Evolutionary conservation across 2,797 vertebrate genomes (phyloP), one percentile per base, ranked within the genome.

Genomic region (Argyrosomus regius): DNA sequence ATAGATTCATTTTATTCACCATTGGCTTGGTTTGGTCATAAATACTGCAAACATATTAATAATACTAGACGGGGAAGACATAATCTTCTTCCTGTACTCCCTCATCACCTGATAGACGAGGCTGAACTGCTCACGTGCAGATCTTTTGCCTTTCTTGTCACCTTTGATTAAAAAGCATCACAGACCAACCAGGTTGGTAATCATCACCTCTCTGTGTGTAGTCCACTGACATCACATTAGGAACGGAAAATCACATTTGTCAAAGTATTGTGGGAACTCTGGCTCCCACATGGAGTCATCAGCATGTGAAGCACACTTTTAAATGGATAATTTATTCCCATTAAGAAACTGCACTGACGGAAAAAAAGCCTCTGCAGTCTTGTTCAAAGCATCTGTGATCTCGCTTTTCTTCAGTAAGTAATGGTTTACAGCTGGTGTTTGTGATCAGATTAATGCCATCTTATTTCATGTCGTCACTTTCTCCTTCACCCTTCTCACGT

Each of bases 241-340:
- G 20, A 43, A 11, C 22, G 14, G 10, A 64, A 63, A 67, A 54
- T 31, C 10, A 20, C 35, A 45, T 61, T 57, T 52, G 62, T 50
- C 18, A 22, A 5, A 61, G 28, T 26, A 49, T 54, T 77, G 48
- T 69, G n/a, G 43, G 43, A 28, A 49, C 56, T 65, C 31, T 22
- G 12, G 16, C 66, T 71, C 31, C 58, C 53, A 39, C 53, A 45
- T 61, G 58, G 58, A 75, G 5, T 61, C 56, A 62, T 52, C 57
- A 50, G 41, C 57, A 79, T 50, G 66, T 49, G 57, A 59, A 71
- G 48, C 57, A 54, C 9, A 71, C 16, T 71, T 66, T 77, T 59
- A 64, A 75, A 81, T 41, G 62, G 75, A 64, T 81, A 56, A 83
- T 83, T 81, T 57, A 72, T 72, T 83, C 57, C 53, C 52, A 70